These are phyloP conservation scores for Drosophila setifemur DNA, from an alignment of 1,140 invertebrate species.

Conservation along the genomic window DNA sequence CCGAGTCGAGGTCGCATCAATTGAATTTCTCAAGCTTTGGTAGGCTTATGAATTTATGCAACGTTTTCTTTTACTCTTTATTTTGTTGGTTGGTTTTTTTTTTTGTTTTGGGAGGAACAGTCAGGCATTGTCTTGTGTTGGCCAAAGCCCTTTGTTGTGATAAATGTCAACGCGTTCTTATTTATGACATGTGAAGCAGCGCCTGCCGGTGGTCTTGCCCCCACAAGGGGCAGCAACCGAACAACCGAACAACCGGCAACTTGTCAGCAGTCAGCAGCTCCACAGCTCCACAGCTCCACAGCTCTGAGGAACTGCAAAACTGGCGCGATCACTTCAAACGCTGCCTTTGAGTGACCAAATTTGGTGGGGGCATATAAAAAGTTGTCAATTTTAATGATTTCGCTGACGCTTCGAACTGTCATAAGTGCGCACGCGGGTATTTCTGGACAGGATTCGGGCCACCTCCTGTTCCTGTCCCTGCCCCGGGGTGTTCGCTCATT, in stretches of 20 bases:
- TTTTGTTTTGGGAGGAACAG: constrained; percentile 6
- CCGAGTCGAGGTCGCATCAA: constrained; percentile 60
- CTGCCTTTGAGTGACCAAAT: constrained; percentile 73
- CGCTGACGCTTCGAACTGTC: constrained; percentile 82
- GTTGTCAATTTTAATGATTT: constrained; percentile 82
- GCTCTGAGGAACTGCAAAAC: constrained; percentile 39
- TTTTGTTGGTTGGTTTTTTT: constrained; percentile 9
- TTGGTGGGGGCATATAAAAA: constrained; percentile 76
- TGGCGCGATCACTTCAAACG: constrained; percentile 60
- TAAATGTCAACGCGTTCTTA: constrained; percentile 82
- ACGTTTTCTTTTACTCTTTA: constrained; percentile 47
- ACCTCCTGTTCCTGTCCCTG: constrained; percentile 17
- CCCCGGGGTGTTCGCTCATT: constrained; percentile 63
- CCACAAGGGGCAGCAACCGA: constrained; percentile 5
- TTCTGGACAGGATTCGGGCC: constrained; percentile 34
- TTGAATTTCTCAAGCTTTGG: constrained; percentile 76
- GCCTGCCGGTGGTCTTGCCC: constrained; percentile 60
- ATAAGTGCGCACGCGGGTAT: constrained; percentile 77
- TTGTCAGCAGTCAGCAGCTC: constrained; percentile 45
- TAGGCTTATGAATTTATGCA: constrained; percentile 80
- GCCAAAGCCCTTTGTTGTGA: constrained; percentile 74
- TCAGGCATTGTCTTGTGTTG: constrained; percentile 45
- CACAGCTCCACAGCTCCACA: too few species aligned
- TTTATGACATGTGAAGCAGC: constrained; percentile 82
- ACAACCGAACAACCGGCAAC: constrained; percentile 42